phyloP scores from a whole-genome alignment of 2,888 invertebrate genomes.

The Drosophila emarginata region DNA sequence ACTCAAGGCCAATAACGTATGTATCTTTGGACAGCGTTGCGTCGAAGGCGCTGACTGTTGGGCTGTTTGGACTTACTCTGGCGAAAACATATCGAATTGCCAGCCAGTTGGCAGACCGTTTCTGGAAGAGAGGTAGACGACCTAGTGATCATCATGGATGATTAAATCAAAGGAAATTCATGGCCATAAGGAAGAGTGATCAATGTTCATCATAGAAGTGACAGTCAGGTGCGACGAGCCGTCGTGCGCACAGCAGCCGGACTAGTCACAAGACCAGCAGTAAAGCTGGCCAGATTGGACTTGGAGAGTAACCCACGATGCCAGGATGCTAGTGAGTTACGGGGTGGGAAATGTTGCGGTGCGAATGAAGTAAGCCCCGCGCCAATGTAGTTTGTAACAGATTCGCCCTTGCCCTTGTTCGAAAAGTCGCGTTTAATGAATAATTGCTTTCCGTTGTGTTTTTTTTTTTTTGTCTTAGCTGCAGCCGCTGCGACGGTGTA shows the following conservation, averaged over 20 bases:
- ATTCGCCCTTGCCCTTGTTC: too few relatives aligned
- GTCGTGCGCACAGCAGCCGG: not conserved
- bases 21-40: too few relatives aligned
- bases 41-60: too few relatives aligned
- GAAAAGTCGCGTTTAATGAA: too few relatives aligned
- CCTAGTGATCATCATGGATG: constrained; percentile 13
- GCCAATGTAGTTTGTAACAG: too few relatives aligned
- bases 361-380: too few relatives aligned
- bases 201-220: constrained; percentile 4
- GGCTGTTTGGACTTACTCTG: too few relatives aligned
- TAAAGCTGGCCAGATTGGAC: not conserved
- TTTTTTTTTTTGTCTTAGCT: too few relatives aligned
- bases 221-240: not conserved
- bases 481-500: too few relatives aligned
- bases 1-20: too few relatives aligned
- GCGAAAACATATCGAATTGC: not conserved
- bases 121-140: constrained; percentile 1
- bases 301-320: not conserved
- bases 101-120: not conserved
- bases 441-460: too few relatives aligned
- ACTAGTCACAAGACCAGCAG: not conserved
- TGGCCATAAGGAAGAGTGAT: constrained; percentile 11
- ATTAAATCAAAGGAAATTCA: constrained; percentile 4
- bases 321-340: not conserved
- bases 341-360: not conserved